Evolutionary conservation across 2,797 vertebrate species (phyloP), one percentile per base, ranked within the genome.

Genomic region (Rhabdomys pumilio): DNA sequence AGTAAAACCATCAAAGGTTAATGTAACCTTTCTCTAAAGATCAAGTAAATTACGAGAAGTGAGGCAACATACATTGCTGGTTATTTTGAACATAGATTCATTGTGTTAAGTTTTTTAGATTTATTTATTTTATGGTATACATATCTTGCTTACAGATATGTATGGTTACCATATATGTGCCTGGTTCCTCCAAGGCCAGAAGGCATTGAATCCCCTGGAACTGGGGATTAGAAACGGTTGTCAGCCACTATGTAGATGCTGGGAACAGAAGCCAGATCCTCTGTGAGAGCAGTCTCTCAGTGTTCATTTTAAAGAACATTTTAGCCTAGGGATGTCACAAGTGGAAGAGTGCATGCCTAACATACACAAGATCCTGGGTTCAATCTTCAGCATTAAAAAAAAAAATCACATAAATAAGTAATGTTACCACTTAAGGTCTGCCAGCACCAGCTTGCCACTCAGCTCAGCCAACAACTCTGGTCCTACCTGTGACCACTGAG

Each of bases 11-110:
- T 69, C 19, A 20, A 11, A 22, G 83, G 59, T 72, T 86, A 93
- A 91, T 69, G 20, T 83, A 81, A 94, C 67, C 22, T 73, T 87
- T 86, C n/a, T 26, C 11, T 87, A 90, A 15, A 81, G 93, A 95
- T 57, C 87, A 81, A 91, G 57, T 53, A 17, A 38, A 72, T 61
- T 61, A 59, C 57, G 26, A 85, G 24, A 93, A 89, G 47, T n/a
- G 15, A 72, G 38, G 44, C 65, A 91, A 75, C 65, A 61, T 24
- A 76, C 31, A 84, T 6, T 57, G 22, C 80, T 61, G 29, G 6
- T 81, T 96, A 53, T 85, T 96, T 73, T 73, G 55, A 94, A 83
- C 57, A 84, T 17, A 17, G 41, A 47, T 31, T 88, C 19, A 44
- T 41, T 84, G 47, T 87, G 65, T 17, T 67, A 47, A n/a, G 24